Conservation (phyloP, 1,140 invertebrate species). For the Drosophila ananassae region DNA sequence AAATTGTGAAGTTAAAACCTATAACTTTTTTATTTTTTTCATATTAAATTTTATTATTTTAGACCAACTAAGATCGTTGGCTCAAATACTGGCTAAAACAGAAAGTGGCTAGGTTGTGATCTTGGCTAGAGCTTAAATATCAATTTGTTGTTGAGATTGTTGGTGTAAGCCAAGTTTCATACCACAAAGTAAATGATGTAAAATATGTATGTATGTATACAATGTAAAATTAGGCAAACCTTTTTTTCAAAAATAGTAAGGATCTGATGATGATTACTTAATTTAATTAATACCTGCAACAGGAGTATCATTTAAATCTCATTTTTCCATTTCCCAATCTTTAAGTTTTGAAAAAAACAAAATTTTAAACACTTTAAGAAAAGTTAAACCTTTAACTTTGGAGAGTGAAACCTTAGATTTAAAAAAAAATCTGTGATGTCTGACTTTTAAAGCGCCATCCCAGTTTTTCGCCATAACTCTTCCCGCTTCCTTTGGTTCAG, state of each 20-base stretch:
- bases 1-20: neutral
- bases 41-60: neutral
- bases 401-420: too few relatives aligned
- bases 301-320: too few relatives aligned
- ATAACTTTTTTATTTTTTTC: neutral
- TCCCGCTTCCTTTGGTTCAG: conserved; percentile 8
- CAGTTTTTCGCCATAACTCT: conserved; percentile 13
- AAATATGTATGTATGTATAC: neutral
- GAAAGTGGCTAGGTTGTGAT: neutral
- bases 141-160: neutral
- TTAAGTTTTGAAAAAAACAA: too few relatives aligned
- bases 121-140: neutral
- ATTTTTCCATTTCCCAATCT: too few relatives aligned
- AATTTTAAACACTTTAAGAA: too few relatives aligned
- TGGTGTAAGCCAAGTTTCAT: conserved; percentile 1
- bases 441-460: conserved; percentile 16
- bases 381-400: too few relatives aligned
- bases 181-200: neutral
- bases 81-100: neutral
- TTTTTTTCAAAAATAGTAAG: too few relatives aligned
- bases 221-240: neutral
- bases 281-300: too few relatives aligned
- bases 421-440: neutral
- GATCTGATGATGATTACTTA: too few relatives aligned
- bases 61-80: neutral